Base-by-base conservation (phyloP, 2,888 invertebrate genomes). In the Chirona hameri region DNA sequence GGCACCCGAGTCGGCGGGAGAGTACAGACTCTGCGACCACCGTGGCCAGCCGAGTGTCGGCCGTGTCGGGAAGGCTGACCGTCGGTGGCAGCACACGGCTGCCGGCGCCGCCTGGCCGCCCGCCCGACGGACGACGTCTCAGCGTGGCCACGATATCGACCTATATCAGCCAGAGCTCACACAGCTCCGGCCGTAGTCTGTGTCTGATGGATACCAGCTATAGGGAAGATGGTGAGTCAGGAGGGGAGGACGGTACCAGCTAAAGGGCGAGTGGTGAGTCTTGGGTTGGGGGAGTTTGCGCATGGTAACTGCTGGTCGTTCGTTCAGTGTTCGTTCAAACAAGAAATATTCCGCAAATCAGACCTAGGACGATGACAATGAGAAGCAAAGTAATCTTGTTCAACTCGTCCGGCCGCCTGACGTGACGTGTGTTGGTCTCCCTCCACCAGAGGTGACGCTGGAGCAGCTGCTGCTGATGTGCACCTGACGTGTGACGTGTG, bases 91-190 rank as follows among this genome's bases (percentile, higher is more conserved):
- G 24, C 24, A 39, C 52, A 12, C 21, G 46, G 39, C 39, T 52
- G 21, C n/a, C 39, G 72, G 69, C 27, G 12, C 12, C 69, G 1
- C 4, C 72, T 31, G 18, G 72, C 21, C 39, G 76, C 39, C 76
- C 84, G 21, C 39, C 83, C 60, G 82, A 85, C 69, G 84, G 84
- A 1, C 90, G 95, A 24, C 89, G 95, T 31, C 95, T 95, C 83
- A 95, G 95, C 87, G 92, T 95, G 76, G 95, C 95, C 88, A 95
- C 95, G 21, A 94, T 95, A 55, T 95, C 95, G 83, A 95, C 95
- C 0, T 95, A 95, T 90, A 91, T 95, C 86, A 95, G 95, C 87
- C 95, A 93, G 85, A 86, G 86, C 29, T 86, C 86, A 18, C 84
- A 84, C 31, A 82, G 48, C 27, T 82, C 83, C 48, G 84, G 85